Base-by-base conservation (phyloP, 2,888 invertebrate species). In the Epistrophe grossulariae region DNA sequence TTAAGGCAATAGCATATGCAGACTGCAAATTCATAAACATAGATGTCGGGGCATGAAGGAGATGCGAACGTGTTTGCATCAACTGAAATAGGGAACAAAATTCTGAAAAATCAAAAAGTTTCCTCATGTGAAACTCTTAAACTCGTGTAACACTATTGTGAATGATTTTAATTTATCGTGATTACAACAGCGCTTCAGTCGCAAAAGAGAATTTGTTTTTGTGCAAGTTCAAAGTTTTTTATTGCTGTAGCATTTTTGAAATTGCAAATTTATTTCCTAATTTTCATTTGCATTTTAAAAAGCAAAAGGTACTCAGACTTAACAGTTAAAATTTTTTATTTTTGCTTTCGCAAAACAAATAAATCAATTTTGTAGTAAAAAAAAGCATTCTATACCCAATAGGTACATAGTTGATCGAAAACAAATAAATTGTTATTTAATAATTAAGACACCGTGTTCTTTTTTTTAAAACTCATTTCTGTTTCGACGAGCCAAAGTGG, bases 251-350 rank as follows among this genome's bases (percentile, higher is more conserved):
- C 52, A 28, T 17, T 45, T 43, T 81, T 70, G 19, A 60, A 84
- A 59, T 68, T 38, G 59, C 24, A 64, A 43, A 19, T 35, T 19
- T 11, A 74, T 70, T 85, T 77, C 17, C 15, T 11, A n/a, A 74
- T 64, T 85, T 77, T 62, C 31, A n/a, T 11, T 70, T 68, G 11
- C 52, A 19, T 50, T 68, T 68, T 60, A 80, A 72, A 77, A 68
- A 59, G 52, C 60, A 55, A 31, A 4, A 31, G n/a, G 28, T 52
- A 52, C 60, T 40, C 60, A 43, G 11, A 59, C 59, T 59, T 48
- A 79, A 74, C 78, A 55, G 81, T 78, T 81, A n/a, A 66, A 35
- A 17, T 40, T 50, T 31, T 40, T 57, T 7, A 45, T 15, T 74
- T 64, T 64, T 24, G 35, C 31, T 68, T 48, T 81, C 52, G 81